Percentiles rank a stretch among this genome's conserved stretches.
Evolutionary conservation across 1,140 invertebrate species (phyloP).

Genomic region (Helicoverpa zea): DNA sequence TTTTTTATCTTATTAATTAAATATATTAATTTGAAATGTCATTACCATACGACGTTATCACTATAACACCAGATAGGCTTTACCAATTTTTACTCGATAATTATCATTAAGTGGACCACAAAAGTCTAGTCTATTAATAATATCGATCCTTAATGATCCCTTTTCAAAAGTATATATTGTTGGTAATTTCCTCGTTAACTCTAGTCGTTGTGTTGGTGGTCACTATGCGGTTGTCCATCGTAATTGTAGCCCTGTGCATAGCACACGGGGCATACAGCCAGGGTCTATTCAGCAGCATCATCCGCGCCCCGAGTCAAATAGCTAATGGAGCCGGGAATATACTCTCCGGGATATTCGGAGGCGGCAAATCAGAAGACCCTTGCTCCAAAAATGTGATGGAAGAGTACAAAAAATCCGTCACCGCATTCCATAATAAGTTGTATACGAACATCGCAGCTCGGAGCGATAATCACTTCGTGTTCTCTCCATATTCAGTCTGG

Average conservation of each 20-base stretch:
- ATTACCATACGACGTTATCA: too few species aligned
- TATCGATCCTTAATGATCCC: too few species aligned
- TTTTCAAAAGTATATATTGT: too few species aligned
- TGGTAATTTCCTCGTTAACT: too few species aligned
- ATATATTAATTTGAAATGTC: too few species aligned
- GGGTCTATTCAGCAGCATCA: neutral
- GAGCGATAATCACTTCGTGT: conserved; percentile 44
- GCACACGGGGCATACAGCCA: conserved; percentile 3
- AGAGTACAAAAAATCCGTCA: conserved; percentile 15
- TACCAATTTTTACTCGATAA: too few species aligned
- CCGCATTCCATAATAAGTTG: neutral
- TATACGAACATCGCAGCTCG: conserved; percentile 11
- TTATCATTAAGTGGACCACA: too few species aligned
- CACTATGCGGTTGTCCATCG: conserved; percentile 14
- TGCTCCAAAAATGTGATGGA: neutral
- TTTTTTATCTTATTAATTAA: too few species aligned
- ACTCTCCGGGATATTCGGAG: neutral
- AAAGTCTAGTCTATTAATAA: too few species aligned
- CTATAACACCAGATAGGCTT: too few species aligned
- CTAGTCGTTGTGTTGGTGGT: too few species aligned
- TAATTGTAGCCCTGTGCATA: neutral
- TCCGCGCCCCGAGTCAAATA: neutral
- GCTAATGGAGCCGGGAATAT: neutral
- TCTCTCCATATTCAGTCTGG: conserved; percentile 52
- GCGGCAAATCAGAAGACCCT: neutral